Conservation (phyloP, 2,888 invertebrate species). For the Altica lythri region DNA sequence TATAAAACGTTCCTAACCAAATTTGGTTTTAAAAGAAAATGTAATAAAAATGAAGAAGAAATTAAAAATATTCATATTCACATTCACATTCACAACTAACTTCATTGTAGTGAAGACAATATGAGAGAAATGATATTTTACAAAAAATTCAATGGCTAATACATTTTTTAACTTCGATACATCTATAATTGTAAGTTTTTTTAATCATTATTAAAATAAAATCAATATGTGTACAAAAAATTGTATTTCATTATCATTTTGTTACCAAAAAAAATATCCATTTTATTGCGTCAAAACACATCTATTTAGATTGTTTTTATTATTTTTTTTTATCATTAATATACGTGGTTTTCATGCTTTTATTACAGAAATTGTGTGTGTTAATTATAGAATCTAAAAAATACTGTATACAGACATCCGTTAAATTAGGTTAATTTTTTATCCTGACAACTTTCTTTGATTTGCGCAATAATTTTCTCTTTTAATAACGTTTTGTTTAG, state of each 20-base stretch:
- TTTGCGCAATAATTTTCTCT: conserved; percentile 17
- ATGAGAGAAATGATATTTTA: conserved; percentile 23
- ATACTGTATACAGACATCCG: no score
- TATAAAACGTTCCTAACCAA: no score
- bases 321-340: no score
- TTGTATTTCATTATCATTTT: conserved; percentile 8
- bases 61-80: not conserved
- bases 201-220: not conserved
- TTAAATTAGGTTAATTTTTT: conserved; percentile 24
- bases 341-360: no score
- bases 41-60: no score
- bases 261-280: conserved; percentile 1
- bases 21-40: no score
- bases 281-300: conserved; percentile 14
- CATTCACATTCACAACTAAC: no score
- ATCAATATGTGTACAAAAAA: no score
- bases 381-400: not conserved
- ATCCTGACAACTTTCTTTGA: conserved; percentile 9
- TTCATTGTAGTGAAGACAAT: conserved; percentile 17
- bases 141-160: conserved; percentile 72
- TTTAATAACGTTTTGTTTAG: not conserved
- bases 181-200: conserved; percentile 72
- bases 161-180: conserved; percentile 86
- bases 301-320: conserved; percentile 13
- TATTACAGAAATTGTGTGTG: no score